phyloP scores from a whole-genome alignment of 2,888 invertebrate species.

The Arge pagana region DNA sequence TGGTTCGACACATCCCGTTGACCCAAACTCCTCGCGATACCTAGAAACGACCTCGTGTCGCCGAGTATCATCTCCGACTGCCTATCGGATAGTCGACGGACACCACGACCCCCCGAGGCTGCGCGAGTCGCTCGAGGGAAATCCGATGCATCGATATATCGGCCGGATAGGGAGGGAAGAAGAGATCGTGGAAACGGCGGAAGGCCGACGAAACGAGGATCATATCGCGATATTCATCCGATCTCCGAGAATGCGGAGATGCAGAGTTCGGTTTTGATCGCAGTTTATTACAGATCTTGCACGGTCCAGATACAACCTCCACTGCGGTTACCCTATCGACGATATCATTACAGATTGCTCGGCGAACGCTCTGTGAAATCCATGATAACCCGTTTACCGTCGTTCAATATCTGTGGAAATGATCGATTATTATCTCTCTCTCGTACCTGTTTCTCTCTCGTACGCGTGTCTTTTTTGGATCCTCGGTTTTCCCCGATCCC shows the following conservation, averaged over 20 bases:
- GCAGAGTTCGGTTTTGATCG: slow-evolving; percentile 35
- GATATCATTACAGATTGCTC: slow-evolving; percentile 50
- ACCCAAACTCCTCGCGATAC: slow-evolving; percentile 7
- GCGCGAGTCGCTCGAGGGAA: no score
- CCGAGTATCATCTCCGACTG: no score
- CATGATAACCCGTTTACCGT: slow-evolving; percentile 49
- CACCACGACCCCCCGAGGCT: no score
- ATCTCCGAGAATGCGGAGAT: slow-evolving; percentile 18
- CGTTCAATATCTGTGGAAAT: slow-evolving; percentile 41
- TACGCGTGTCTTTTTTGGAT: neutral
- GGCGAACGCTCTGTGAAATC: slow-evolving; percentile 45
- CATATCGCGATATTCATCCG: slow-evolving; percentile 11
- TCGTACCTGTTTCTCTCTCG: neutral
- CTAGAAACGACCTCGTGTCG: no score
- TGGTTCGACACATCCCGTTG: slow-evolving; percentile 24
- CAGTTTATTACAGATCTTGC: slow-evolving; percentile 42
- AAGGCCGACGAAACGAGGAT: neutral
- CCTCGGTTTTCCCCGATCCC: neutral
- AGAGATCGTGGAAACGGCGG: neutral
- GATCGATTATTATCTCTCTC: slow-evolving; percentile 38
- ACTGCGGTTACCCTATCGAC: slow-evolving; percentile 34
- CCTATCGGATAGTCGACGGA: no score
- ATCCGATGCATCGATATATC: no score
- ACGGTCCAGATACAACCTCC: slow-evolving; percentile 40
- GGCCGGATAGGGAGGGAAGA: no score